Evolutionary conservation across 2,888 invertebrate species (phyloP).

Genomic region (Drosophila niveifrons): DNA sequence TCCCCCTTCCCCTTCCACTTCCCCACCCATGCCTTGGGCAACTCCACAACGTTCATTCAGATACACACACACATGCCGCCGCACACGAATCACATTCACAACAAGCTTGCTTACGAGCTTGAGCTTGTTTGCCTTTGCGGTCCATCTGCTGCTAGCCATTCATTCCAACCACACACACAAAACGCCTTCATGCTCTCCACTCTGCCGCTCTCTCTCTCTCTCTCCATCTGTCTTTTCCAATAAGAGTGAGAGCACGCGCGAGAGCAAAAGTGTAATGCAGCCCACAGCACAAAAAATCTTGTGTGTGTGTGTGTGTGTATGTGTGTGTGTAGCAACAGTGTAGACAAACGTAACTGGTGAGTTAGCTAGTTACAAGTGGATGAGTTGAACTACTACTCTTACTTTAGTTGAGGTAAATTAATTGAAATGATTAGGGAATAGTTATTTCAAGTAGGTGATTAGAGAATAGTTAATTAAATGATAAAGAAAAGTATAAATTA

Average conservation of each 20-base stretch:
- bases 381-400: no score
- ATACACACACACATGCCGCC: not conserved
- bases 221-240: not conserved
- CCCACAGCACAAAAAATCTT: not conserved
- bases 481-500: no score
- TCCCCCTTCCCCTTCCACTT: conserved; percentile 16
- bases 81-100: conserved; percentile 52
- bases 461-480: no score
- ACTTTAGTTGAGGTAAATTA: no score
- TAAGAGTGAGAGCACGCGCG: conserved; percentile 9
- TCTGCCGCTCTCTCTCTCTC: not conserved
- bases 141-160: conserved; percentile 76
- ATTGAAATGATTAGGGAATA: no score
- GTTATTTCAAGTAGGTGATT: no score
- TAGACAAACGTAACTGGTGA: no score
- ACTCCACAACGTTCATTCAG: conserved; percentile 27
- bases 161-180: conserved; percentile 26
- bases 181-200: conserved; percentile 11
- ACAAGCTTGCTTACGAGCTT: conserved; percentile 33
- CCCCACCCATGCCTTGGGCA: not conserved
- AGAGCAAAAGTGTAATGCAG: conserved; percentile 25
- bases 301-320: no score
- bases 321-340: not conserved
- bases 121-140: conserved; percentile 59
- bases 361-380: no score